A percentile compares a stretch with the other conserved stretches of the same genome.
These are phyloP conservation scores for Brachyptera risi DNA, from an alignment of 2,888 invertebrate species.

Conservation along the genomic window DNA sequence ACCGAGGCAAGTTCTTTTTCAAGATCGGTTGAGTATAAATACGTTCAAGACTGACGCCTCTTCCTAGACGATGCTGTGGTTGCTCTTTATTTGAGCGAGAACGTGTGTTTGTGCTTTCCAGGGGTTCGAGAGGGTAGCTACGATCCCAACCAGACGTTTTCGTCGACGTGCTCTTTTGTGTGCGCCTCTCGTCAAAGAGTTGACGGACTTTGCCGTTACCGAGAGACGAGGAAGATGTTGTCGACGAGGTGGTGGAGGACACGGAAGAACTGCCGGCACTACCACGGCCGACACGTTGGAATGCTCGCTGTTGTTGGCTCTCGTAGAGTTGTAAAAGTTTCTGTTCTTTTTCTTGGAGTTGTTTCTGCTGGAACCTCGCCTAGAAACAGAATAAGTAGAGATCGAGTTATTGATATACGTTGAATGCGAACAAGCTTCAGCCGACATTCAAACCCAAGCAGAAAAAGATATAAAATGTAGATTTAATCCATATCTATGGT, in stretches of 20 bases:
- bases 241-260: slow-evolving; percentile 34
- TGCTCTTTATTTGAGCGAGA: slow-evolving; percentile 38
- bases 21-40: slow-evolving; percentile 13
- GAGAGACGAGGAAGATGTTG: slow-evolving; percentile 35
- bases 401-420: neutral
- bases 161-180: slow-evolving; percentile 40
- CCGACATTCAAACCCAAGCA: no score
- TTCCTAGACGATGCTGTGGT: slow-evolving; percentile 9
- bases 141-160: slow-evolving; percentile 52
- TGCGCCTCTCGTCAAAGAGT: slow-evolving; percentile 78
- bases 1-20: slow-evolving; percentile 22
- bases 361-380: slow-evolving; percentile 80
- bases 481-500: no score
- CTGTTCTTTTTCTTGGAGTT: slow-evolving; percentile 74
- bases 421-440: no score
- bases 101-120: slow-evolving; percentile 49
- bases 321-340: slow-evolving; percentile 68
- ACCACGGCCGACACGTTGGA: slow-evolving; percentile 54
- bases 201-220: slow-evolving; percentile 62
- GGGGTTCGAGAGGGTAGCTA: slow-evolving; percentile 75
- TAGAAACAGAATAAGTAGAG: slow-evolving; percentile 45
- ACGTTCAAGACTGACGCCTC: slow-evolving; percentile 29
- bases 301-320: slow-evolving; percentile 61
- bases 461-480: no score
- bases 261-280: slow-evolving; percentile 43